A percentile compares a stretch with the other conserved stretches of the same genome.
These are phyloP conservation scores for Psephotus haematonotus DNA, from an alignment of 2,113 vertebrate genomes.

Conservation along the genomic window DNA sequence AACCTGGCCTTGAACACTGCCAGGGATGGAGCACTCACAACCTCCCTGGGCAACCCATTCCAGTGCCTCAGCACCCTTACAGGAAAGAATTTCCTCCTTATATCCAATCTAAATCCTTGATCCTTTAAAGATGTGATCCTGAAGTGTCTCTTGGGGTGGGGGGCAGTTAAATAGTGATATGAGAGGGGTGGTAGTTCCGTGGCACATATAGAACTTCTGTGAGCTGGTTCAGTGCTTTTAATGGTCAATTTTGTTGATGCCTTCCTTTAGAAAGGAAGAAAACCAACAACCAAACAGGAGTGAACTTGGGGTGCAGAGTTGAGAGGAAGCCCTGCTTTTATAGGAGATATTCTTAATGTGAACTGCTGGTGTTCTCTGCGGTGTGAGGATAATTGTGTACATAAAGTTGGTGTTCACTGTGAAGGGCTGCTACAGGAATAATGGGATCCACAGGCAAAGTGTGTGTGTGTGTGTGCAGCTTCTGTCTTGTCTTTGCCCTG, in stretches of 20 bases:
- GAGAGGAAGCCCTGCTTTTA: not conserved
- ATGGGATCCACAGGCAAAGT: fast-evolving
- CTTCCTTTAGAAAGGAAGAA: not conserved
- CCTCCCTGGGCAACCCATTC: too few relatives aligned
- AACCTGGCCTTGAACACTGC: too few relatives aligned
- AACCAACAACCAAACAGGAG: not conserved
- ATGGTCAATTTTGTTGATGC: not conserved
- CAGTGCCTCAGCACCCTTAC: too few relatives aligned
- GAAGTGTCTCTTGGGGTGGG: fast-evolving
- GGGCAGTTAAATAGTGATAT: not conserved
- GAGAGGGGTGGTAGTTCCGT: not conserved
- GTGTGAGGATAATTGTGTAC: fast-evolving
- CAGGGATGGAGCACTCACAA: too few relatives aligned
- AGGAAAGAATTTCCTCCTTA: too few relatives aligned
- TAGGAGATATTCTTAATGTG: not conserved
- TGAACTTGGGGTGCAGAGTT: not conserved
- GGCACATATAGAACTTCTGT: not conserved
- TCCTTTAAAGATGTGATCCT: not conserved
- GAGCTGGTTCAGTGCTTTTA: not conserved
- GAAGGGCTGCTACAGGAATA: not conserved
- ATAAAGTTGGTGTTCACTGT: not conserved
- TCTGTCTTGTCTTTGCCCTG: not conserved
- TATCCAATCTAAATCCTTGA: not conserved
- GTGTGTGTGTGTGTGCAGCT: not conserved
- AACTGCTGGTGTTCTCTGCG: not conserved